Conservation (phyloP, 2,888 invertebrate species). For the Acrobasis consociella region DNA sequence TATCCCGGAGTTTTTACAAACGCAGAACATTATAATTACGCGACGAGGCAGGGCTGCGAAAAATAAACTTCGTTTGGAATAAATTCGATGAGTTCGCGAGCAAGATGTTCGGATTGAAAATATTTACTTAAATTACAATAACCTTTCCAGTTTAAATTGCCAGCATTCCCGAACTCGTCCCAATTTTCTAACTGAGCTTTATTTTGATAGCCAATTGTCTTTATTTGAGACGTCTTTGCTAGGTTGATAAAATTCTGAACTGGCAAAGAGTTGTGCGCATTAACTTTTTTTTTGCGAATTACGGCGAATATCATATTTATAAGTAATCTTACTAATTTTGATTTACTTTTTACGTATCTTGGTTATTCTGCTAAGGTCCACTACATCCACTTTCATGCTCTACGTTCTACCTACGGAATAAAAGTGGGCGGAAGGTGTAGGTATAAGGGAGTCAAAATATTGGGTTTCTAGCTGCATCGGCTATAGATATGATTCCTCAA, state of each 20-base stretch:
- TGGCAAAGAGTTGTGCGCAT: not conserved
- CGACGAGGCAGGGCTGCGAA: conserved; percentile 21
- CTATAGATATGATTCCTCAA: too few relatives aligned
- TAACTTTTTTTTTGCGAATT: not conserved
- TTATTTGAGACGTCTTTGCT: not conserved
- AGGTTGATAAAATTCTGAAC: too few relatives aligned
- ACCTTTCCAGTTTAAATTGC: conserved; percentile 35
- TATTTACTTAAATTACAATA: conserved; percentile 41
- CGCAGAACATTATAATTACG: conserved; percentile 10
- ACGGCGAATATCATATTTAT: not conserved
- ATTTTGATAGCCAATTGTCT: not conserved
- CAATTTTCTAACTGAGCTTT: not conserved
- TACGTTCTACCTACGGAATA: too few relatives aligned
- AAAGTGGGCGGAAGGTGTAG: too few relatives aligned
- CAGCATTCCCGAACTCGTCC: not conserved
- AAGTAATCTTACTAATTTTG: too few relatives aligned
- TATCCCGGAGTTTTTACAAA: not conserved
- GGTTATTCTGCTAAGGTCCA: too few relatives aligned
- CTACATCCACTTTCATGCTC: too few relatives aligned
- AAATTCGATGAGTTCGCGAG: conserved; percentile 28
- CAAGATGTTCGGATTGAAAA: conserved; percentile 39
- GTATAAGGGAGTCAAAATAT: too few relatives aligned
- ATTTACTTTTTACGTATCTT: too few relatives aligned
- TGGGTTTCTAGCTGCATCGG: too few relatives aligned
- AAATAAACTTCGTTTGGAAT: conserved; percentile 36